Conservation (phyloP, 2,113 vertebrate species). For the Eleginops maclovinus region DNA sequence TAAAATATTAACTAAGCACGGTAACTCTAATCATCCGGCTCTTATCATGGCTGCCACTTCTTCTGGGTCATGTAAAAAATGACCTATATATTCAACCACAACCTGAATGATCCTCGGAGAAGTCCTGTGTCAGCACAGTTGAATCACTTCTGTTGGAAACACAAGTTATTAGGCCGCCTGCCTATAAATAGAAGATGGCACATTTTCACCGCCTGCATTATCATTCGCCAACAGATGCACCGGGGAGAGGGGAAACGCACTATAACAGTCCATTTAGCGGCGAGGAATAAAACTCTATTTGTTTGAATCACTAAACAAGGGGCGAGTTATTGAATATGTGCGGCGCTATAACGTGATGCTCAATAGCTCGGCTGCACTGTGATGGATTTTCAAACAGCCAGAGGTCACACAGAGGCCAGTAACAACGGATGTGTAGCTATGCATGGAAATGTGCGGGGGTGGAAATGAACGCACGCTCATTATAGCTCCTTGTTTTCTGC, state of each 20-base stretch:
- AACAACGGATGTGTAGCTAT: slow-evolving; percentile 51
- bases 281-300: slow-evolving; percentile 76
- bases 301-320: slow-evolving; percentile 78
- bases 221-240: slow-evolving; percentile 79
- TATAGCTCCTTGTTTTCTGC: slow-evolving; percentile 41
- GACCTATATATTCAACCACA: not conserved
- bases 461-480: slow-evolving; percentile 45
- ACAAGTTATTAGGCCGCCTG: slow-evolving; percentile 73
- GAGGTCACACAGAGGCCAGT: slow-evolving; percentile 72
- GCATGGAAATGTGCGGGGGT: slow-evolving; percentile 47
- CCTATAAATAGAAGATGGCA: slow-evolving; percentile 78
- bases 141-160: slow-evolving; percentile 61
- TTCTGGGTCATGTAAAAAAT: too few relatives aligned
- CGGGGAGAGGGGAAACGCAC: slow-evolving; percentile 42
- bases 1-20: too few relatives aligned
- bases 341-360: slow-evolving; percentile 49
- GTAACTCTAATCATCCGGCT: too few relatives aligned
- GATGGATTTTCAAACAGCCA: slow-evolving; percentile 57
- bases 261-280: slow-evolving; percentile 68
- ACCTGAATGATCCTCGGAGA: not conserved
- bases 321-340: slow-evolving; percentile 64
- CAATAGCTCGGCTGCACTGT: slow-evolving; percentile 51
- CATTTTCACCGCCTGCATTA: slow-evolving; percentile 73
- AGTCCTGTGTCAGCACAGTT: slow-evolving; percentile 49
- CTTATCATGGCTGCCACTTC: too few relatives aligned